Evolutionary conservation across 2,888 invertebrate genomes (phyloP).

Genomic region (Ectemnius lituratus): DNA sequence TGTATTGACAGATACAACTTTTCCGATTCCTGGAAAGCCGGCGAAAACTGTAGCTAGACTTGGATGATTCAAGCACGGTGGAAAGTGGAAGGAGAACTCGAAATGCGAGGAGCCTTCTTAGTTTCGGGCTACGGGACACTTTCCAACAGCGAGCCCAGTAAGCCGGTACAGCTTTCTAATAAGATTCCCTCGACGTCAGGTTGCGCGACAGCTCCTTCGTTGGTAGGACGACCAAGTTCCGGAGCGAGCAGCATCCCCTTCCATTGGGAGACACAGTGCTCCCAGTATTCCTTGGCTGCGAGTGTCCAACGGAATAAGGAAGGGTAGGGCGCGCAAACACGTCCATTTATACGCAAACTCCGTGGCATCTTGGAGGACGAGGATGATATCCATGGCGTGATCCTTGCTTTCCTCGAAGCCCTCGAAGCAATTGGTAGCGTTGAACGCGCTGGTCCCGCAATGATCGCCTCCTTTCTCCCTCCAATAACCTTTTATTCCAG

Average conservation of each 20-base stretch:
- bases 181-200: conserved; percentile 61
- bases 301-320: not conserved
- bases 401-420: not conserved
- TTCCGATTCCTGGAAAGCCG: conserved; percentile 27
- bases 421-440: not conserved
- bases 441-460: not conserved
- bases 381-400: conserved; percentile 7
- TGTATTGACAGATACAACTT: too few species aligned
- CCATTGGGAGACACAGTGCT: conserved; percentile 8
- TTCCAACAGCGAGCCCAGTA: conserved; percentile 44
- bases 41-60: conserved; percentile 53
- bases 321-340: not conserved
- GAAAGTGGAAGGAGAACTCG: conserved; percentile 70
- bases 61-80: conserved; percentile 55
- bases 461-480: conserved; percentile 16
- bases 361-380: not conserved
- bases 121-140: too few species aligned
- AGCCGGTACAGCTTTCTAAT: conserved; percentile 69
- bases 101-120: conserved; percentile 56
- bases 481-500: conserved; percentile 39
- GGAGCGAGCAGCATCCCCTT: not conserved
- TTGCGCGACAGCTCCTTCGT: conserved; percentile 32
- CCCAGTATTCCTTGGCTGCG: not conserved
- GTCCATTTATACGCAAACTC: conserved; percentile 17
- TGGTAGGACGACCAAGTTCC: not conserved